Percentiles rank a stretch among this genome's conserved stretches.
These are phyloP conservation scores for Columba janthina DNA, from an alignment of 2,113 vertebrate genomes.

Conservation along the genomic window DNA sequence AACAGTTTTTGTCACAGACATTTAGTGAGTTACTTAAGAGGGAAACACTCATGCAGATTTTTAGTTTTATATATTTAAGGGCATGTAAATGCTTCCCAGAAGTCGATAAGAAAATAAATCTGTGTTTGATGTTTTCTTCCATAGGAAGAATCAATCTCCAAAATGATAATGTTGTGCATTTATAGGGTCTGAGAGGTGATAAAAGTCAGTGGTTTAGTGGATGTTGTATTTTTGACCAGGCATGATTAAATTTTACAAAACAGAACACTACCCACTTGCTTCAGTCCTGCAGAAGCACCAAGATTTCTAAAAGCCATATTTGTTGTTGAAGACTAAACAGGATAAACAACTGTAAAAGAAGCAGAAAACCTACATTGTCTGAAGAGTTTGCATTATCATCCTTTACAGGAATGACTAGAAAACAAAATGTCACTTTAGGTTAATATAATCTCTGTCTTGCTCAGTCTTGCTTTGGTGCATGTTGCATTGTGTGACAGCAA, in stretches of 20 bases:
- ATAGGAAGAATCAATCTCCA: not conserved
- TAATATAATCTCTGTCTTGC: not conserved
- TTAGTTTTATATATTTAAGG: not conserved
- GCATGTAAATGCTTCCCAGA: not conserved
- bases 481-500: not conserved
- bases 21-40: not conserved
- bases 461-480: not conserved
- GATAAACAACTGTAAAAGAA: not conserved
- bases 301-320: not conserved
- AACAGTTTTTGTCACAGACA: not conserved
- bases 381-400: not conserved
- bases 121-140: not conserved
- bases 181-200: not conserved
- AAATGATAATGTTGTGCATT: not conserved
- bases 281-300: not conserved
- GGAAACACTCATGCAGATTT: not conserved
- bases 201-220: not conserved
- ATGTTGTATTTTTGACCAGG: not conserved
- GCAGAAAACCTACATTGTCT: not conserved
- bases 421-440: not conserved
- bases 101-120: not conserved
- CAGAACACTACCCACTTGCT: not conserved
- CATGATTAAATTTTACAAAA: not conserved
- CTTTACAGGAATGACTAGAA: not conserved
- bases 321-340: not conserved